Evolutionary conservation across 35 echinoderm and acorn worm genomes (phyloP), one percentile per base, ranked within the genome.

Genomic region (Nesometra sesokonis): DNA sequence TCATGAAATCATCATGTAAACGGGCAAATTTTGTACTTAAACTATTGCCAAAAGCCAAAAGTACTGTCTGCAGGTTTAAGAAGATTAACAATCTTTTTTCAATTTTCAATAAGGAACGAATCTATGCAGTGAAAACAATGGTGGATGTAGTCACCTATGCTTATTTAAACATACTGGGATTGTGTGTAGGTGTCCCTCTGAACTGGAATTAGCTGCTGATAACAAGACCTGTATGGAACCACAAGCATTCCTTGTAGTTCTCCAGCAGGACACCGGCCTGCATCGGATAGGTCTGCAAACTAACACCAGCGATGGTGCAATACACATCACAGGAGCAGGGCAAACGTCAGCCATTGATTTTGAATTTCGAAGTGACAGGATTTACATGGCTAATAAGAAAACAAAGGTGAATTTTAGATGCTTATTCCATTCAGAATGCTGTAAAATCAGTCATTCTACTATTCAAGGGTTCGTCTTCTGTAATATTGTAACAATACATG

Each of bases 161-260:
- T 88, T 97, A 15, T 93, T 84, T 88, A 89, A 89, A 31, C 92
- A 89, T 0, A 46, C 47, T 0, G 91, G 89, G 43, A 82, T 82
- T 52, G 80, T 93, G 37, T 97, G 95, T 84, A 83, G 89, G 67
- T 97, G 95, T 80, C 95, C 95, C 3, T 93, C 83, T 40, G 95
- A 91, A 1, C 77, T 89, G 77, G 95, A 97, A 67, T 89, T 97
- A 17, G 86, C 91, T 15, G 47, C 82, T 0, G 92, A 97, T 83
- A 79, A 52, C 17, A 82, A 84, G 27, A 97, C 91, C 36, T 97
- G 95, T 52, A 97, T 97, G 82, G 80, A 86, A 29, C 95, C 95
- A 0, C 91, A 97, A 78, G 95, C 95, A 9, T 97, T 97, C 89
- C 95, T 97, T 15, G 84, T 97, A 46, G 90, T 97, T 79, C 39